phyloP scores from a whole-genome alignment of 2,113 vertebrate genomes.

The Oryzias javanicus region DNA sequence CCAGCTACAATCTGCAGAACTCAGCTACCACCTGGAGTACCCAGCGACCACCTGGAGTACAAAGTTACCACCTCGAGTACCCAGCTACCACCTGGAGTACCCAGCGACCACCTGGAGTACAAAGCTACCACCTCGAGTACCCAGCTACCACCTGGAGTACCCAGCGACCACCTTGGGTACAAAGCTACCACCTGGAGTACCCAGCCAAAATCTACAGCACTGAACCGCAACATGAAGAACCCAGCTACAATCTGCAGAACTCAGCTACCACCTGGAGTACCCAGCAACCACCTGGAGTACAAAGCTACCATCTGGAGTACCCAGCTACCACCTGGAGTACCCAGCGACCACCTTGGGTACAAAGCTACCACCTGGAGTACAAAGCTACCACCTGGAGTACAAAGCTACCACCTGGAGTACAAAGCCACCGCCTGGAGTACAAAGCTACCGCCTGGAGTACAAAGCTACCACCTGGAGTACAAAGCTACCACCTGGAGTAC shows the following conservation, averaged over 20 bases:
- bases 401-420: too few species aligned
- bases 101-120: neutral
- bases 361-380: too few species aligned
- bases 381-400: too few species aligned
- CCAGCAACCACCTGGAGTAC: neutral
- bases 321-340: neutral
- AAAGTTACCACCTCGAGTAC: neutral
- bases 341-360: too few species aligned
- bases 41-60: too few species aligned
- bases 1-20: too few species aligned
- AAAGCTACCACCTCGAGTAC: constrained; percentile 2
- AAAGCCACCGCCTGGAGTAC: too few species aligned
- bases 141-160: neutral
- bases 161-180: neutral
- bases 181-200: neutral
- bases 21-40: neutral
- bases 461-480: constrained; percentile 58
- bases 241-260: neutral
- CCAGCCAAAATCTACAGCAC: neutral
- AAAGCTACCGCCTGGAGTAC: too few species aligned
- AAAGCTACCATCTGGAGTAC: neutral
- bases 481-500: too few species aligned
- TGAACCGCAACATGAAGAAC: neutral
- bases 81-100: neutral
- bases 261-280: neutral